phyloP scores from a whole-genome alignment of 2,888 invertebrate genomes.

The Eilema griseolum region DNA sequence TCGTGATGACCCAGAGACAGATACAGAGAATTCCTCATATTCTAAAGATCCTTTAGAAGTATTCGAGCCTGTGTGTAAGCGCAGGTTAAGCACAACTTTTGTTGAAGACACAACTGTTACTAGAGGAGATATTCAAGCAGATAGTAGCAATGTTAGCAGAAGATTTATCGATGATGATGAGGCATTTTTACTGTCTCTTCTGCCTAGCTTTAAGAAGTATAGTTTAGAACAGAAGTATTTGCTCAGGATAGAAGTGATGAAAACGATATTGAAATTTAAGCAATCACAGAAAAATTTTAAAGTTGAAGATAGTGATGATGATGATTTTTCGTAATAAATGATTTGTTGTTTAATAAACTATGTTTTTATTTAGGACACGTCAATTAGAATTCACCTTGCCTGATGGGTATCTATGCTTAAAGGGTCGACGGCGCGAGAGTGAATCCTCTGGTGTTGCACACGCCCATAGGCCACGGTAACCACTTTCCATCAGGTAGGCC shows the following conservation, averaged over 20 bases:
- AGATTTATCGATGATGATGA: conserved; percentile 16
- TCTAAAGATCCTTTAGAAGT: conserved; percentile 2
- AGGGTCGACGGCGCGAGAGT: too few relatives aligned
- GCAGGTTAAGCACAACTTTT: not conserved
- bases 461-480: too few relatives aligned
- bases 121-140: not conserved
- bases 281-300: conserved; percentile 1
- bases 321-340: not conserved
- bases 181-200: conserved; percentile 12
- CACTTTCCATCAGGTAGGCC: too few relatives aligned
- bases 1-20: not conserved
- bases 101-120: not conserved
- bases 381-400: too few relatives aligned
- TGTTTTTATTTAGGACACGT: too few relatives aligned
- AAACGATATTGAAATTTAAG: conserved; percentile 17
- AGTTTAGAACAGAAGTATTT: conserved; percentile 10
- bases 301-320: not conserved
- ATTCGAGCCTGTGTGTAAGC: not conserved
- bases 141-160: not conserved
- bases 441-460: too few relatives aligned
- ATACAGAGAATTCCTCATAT: not conserved
- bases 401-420: too few relatives aligned
- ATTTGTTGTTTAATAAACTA: not conserved
- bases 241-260: conserved; percentile 23
- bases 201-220: conserved; percentile 14